Percentiles rank a stretch among this genome's conserved stretches.
These are phyloP conservation scores for Grammomys dolichurus DNA, from an alignment of 2,113 vertebrate species.

Conservation along the genomic window DNA sequence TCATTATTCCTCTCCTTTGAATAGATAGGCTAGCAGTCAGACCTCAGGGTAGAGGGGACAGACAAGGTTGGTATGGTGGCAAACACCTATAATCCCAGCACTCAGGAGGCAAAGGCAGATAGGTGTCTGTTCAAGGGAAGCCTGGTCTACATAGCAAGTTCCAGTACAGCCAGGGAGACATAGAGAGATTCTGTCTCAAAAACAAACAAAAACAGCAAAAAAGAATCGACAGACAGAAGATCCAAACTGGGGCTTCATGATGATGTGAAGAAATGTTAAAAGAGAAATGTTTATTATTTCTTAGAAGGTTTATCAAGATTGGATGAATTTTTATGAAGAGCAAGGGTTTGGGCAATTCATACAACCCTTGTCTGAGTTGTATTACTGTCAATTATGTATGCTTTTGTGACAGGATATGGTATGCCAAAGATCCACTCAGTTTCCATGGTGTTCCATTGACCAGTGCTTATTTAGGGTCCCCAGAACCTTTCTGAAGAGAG, in stretches of 20 bases:
- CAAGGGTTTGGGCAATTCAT: neutral
- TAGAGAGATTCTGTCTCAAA: neutral
- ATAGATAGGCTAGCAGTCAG: slow-evolving; percentile 13
- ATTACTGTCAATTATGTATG: neutral
- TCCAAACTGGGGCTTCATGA: neutral
- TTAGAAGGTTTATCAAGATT: slow-evolving; percentile 19
- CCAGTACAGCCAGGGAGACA: neutral
- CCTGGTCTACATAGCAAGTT: neutral
- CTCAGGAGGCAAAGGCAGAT: neutral
- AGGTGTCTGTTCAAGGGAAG: neutral
- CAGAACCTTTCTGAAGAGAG: neutral
- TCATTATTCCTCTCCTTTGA: slow-evolving; percentile 60
- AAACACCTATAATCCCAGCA: neutral
- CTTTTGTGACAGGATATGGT: neutral
- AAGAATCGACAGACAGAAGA: neutral
- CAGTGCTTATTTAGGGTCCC: neutral
- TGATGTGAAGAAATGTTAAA: neutral
- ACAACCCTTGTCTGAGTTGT: neutral
- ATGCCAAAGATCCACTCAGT: neutral
- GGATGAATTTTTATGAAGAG: slow-evolving; percentile 24
- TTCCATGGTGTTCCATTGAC: neutral
- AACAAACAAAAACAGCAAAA: neutral
- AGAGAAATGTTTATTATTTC: slow-evolving; percentile 39
- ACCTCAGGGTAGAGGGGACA: neutral
- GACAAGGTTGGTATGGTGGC: neutral